Conservation (phyloP, 2,113 vertebrate genomes). For the Dicentrarchus labrax region DNA sequence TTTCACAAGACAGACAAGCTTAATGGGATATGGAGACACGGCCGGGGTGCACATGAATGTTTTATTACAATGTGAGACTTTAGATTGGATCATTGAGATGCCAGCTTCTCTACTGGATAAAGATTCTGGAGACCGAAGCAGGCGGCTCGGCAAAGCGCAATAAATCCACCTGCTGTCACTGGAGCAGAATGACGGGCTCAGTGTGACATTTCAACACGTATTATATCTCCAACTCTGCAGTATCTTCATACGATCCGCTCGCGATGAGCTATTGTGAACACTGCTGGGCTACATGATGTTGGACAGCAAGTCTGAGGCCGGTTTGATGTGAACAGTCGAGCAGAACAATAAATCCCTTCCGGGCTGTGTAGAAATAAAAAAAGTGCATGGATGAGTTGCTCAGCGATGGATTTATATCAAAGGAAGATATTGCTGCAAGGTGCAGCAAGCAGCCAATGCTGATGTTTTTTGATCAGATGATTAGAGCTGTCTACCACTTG, state of each 20-base stretch:
- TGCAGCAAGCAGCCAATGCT: slow-evolving; percentile 28
- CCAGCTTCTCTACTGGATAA: slow-evolving; percentile 20
- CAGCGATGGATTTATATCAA: slow-evolving; percentile 62
- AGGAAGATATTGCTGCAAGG: slow-evolving; percentile 49
- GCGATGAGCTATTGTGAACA: slow-evolving; percentile 39
- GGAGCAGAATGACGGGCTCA: slow-evolving; percentile 50
- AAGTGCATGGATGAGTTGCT: slow-evolving; percentile 57
- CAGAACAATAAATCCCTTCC: slow-evolving; percentile 65
- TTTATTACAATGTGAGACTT: slow-evolving; percentile 57
- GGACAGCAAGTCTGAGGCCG: slow-evolving; percentile 32
- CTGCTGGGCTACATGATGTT: slow-evolving; percentile 19
- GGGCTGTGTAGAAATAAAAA: slow-evolving; percentile 46
- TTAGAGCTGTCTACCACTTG: slow-evolving; percentile 49
- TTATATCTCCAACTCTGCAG: slow-evolving; percentile 37
- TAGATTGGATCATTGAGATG: slow-evolving; percentile 54
- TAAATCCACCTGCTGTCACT: slow-evolving; percentile 51
- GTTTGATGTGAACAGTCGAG: slow-evolving; percentile 49
- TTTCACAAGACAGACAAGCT: slow-evolving; percentile 49
- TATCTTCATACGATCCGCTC: slow-evolving; percentile 51
- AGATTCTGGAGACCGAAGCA: slow-evolving; percentile 9
- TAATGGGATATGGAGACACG: slow-evolving; percentile 25
- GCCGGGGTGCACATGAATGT: slow-evolving; percentile 33
- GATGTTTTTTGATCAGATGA: slow-evolving; percentile 63
- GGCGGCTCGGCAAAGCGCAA: slow-evolving; percentile 11
- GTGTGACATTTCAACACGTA: slow-evolving; percentile 63